Evolutionary conservation across 1,140 invertebrate genomes (phyloP).

Genomic region (Rhopalosiphum maidis): DNA sequence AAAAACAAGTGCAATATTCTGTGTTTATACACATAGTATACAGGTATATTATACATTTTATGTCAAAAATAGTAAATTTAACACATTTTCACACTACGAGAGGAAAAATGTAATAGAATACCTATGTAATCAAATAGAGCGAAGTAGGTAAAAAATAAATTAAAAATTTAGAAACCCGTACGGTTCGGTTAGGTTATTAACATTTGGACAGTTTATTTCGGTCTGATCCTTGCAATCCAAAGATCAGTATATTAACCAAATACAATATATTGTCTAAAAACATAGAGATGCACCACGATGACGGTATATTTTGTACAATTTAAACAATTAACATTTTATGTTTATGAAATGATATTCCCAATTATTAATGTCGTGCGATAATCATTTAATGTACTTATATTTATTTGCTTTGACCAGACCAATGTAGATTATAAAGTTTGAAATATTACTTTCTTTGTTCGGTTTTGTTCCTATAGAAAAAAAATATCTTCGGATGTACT

Average conservation of each 20-base stretch:
- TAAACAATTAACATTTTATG: background rate
- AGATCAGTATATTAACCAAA: background rate
- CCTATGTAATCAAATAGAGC: background rate
- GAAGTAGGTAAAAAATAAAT: background rate
- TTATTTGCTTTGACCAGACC: background rate
- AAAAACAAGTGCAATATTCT: background rate
- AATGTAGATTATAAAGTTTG: too few species aligned
- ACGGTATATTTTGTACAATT: background rate
- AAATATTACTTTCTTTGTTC: too few species aligned
- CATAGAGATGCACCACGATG: background rate
- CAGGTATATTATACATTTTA: background rate
- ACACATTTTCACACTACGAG: background rate
- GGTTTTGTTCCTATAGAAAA: background rate
- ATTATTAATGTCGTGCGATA: background rate
- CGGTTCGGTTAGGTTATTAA: background rate
- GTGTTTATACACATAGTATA: background rate
- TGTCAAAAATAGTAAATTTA: too few species aligned
- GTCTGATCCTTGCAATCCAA: background rate
- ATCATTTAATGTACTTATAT: background rate
- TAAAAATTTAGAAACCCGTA: background rate
- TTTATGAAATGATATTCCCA: background rate
- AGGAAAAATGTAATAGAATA: background rate
- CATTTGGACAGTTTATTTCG: background rate
- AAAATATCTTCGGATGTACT: background rate
- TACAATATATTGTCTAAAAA: background rate